Base-by-base conservation (phyloP, 1,140 invertebrate species). In the Archivesica marissinica region DNA sequence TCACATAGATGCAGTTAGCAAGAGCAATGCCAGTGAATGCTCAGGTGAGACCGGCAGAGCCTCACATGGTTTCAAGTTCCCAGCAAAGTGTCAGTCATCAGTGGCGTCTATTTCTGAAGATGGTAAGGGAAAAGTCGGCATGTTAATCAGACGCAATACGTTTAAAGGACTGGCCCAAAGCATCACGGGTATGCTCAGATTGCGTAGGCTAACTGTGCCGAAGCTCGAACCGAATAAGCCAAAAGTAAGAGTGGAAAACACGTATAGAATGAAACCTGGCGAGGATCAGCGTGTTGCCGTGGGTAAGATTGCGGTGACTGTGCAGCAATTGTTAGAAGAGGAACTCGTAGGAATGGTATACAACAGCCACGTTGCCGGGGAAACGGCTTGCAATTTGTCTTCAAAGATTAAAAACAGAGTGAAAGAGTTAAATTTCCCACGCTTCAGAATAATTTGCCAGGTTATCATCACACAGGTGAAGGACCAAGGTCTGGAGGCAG, bases 391-490 rank as follows among this genome's bases (percentile, higher is more conserved):
- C 23, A 54, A 78, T 6, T 38, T 90, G 28, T 82, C 88, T 1
- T 70, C 88, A 64, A 30, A 85, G 17, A 87, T 92, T n/a, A 88
- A 87, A 77, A 77, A 66, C 25, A 79, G 74, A 38, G 85, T 92
- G n/a, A 92, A 91, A 54, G 41, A 79, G 39, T 52, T 92, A 59
- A 74, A 85, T 35, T 85, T 85, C 39, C 84, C 76, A 20, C 72
- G 92, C 28, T 91, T 90, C 76, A 92, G 91, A 61, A 85, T 91
- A 13, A 78, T 92, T 3, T 81, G 86, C 61, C 88, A 89, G 44
- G 90, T 91, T 0, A 68, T 87, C 6, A 88, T 92, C 33, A 88
- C 90, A 25, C 88, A 91, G 41, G 83, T 66, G 30, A 79, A 68
- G 17, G 86, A 88, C 9, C 91, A 92, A 33, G 92, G 88, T 20